Conservation (phyloP, 2,888 invertebrate species). For the Drosophila pseudotalamancana region DNA sequence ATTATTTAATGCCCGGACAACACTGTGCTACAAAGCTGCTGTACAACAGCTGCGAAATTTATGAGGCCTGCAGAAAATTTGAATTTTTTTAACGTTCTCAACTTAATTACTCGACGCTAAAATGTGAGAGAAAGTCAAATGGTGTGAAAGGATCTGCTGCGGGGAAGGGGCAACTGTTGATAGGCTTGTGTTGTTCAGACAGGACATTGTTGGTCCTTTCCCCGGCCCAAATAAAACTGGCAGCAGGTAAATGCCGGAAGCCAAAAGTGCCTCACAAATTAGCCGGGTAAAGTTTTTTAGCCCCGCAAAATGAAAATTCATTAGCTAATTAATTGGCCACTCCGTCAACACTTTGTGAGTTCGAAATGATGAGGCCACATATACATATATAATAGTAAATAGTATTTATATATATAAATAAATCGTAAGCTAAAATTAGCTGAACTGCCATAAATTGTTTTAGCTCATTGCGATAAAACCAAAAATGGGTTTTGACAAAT, state of each 20-base stretch:
- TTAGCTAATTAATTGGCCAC: conserved; percentile 69
- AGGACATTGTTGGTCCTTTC: conserved; percentile 7
- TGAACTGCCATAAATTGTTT: conserved; percentile 13
- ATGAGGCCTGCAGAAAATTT: conserved; percentile 41
- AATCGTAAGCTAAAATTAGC: conserved; percentile 21
- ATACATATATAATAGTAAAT: no score
- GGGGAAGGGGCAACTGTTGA: not conserved
- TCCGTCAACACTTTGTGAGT: conserved; percentile 30
- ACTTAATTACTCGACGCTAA: conserved; percentile 51
- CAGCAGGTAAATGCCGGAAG: conserved; percentile 36
- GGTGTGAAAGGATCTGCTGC: not conserved
- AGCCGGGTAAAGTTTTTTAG: conserved; percentile 34
- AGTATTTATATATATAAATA: conserved; percentile 18
- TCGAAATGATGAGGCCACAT: conserved; percentile 13
- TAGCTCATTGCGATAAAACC: conserved; percentile 8
- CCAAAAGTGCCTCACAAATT: conserved; percentile 35
- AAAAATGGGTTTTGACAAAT: conserved; percentile 40
- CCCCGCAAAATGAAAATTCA: conserved; percentile 56
- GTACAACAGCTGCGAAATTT: conserved; percentile 37
- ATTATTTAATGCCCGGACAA: conserved; percentile 56
- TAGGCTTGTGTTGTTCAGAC: conserved; percentile 22
- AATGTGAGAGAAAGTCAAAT: conserved; percentile 15
- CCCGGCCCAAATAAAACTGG: conserved; percentile 32
- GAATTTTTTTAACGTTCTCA: conserved; percentile 53
- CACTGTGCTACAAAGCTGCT: conserved; percentile 33